Percentiles rank a stretch among this genome's conserved stretches.
Evolutionary conservation across 2,797 vertebrate species (phyloP).

Genomic region (Spheniscus humboldti): DNA sequence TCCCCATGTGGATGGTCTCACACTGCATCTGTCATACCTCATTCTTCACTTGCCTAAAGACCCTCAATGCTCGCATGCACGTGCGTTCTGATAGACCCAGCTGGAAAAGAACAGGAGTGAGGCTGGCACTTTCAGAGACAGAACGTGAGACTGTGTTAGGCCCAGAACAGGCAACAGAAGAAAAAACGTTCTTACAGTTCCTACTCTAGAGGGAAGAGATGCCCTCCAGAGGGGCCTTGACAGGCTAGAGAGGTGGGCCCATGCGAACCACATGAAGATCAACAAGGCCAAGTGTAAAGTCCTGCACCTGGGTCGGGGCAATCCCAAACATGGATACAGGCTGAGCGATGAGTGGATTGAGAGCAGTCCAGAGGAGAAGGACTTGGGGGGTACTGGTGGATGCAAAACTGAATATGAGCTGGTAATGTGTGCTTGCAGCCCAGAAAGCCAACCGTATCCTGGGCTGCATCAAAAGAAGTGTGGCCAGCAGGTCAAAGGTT

Average conservation of each 20-base stretch:
- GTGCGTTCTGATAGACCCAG: background rate
- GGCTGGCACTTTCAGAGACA: background rate
- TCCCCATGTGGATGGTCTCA: rapidly evolving
- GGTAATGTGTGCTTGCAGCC: rapidly evolving
- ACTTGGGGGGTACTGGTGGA: background rate
- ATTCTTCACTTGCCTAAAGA: background rate
- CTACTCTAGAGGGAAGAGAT: background rate
- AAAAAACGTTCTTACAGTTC: background rate
- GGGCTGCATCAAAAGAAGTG: background rate
- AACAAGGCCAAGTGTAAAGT: background rate
- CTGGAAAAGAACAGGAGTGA: background rate
- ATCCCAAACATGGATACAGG: background rate
- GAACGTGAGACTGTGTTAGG: background rate
- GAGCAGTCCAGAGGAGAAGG: background rate
- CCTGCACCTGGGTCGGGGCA: background rate
- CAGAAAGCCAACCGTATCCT: background rate
- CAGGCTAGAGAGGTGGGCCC: background rate
- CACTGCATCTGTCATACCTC: background rate
- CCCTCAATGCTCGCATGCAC: background rate
- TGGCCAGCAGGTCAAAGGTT: background rate
- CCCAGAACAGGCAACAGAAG: rapidly evolving
- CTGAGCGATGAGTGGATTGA: background rate
- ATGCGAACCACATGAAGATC: rapidly evolving
- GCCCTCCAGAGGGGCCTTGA: background rate
- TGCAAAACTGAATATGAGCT: background rate